These are phyloP conservation scores for Cetonia aurata DNA, from an alignment of 2,888 invertebrate species.

Conservation along the genomic window DNA sequence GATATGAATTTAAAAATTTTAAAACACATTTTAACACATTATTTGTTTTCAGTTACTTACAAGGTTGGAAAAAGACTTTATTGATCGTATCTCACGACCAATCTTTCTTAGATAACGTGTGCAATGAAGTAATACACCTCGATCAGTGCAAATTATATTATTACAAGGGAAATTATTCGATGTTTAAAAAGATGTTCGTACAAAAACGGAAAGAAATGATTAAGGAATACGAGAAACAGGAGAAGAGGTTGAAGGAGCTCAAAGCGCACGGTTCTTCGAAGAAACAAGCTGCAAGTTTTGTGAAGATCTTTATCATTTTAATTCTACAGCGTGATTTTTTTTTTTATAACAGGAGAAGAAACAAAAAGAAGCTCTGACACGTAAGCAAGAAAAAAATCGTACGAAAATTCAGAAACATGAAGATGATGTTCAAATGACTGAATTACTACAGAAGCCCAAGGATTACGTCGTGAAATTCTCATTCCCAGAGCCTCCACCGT, in stretches of 20 bases:
- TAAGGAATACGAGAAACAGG: constrained; percentile 98
- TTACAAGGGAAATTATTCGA: constrained; percentile 97
- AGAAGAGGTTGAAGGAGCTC: constrained; percentile 93
- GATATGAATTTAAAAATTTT: constrained; percentile 47
- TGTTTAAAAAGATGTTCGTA: constrained; percentile 98
- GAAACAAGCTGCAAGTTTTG: constrained; percentile 82
- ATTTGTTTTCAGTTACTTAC: constrained; percentile 81
- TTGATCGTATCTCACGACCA: constrained; percentile 99
- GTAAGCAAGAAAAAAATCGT: constrained; percentile 93
- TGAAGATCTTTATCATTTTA: constrained; percentile 28
- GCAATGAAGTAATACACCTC: constrained; percentile 98
- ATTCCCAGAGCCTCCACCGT: constrained; percentile 96
- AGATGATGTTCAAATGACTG: constrained; percentile 83
- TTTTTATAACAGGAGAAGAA: constrained; percentile 79
- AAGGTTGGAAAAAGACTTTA: constrained; percentile 98
- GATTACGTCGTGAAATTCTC: constrained; percentile 98
- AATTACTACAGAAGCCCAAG: constrained; percentile 89
- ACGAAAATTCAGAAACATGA: constrained; percentile 85
- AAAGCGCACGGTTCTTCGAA: constrained; percentile 96
- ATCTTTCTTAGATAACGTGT: constrained; percentile 99
- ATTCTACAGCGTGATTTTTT: background rate
- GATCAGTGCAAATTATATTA: constrained; percentile 95
- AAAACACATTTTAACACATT: background rate
- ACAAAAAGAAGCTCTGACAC: constrained; percentile 89
- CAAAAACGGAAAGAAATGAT: constrained; percentile 96